Evolutionary conservation across 2,888 invertebrate species (phyloP), one percentile per base, ranked within the genome.

Genomic region (Lycophotia porphyrea): DNA sequence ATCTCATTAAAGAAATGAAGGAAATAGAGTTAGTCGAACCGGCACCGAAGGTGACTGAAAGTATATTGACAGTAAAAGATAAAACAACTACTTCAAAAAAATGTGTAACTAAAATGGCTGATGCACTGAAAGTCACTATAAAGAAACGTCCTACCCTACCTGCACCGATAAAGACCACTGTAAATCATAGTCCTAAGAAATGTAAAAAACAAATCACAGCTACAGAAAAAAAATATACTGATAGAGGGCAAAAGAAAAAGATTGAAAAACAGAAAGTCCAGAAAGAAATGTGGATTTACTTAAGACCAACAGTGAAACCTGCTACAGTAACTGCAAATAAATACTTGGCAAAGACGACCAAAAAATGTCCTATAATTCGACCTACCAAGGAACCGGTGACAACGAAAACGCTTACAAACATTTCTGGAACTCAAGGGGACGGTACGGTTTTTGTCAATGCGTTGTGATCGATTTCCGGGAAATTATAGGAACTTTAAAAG

Each of bases 371-470:
- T 70, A 0, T 2, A 1, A 31, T 49, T 11, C 44, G 8, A 70
- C 49, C 61, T 5, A 36, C 24, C 0, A 58, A 27, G 5, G 8
- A 15, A 34, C 4, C 55, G 18, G 5, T 34, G 13, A 47, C 44
- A 24, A 39, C 15, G 42, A 24, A 34, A 39, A 64, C 21, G 9
- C 15, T 9, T 64, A 7, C 9, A 13, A 15, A 78, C 18, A 0
- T n/a, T 9, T 39, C 31, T 15, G 52, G 5, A 71, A 55, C 34
- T 18, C 31, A 21, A 49, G 39, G 1, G 24, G 15, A 42, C 15
- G 72, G 77, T 77, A 77, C 11, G 34, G 18, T 78, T 55, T 63
- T 31, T n/a, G n/a, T n/a, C n/a, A n/a, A n/a, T n/a, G n/a, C n/a
- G n/a, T n/a, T n/a, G n/a, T n/a, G n/a, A n/a, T n/a, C n/a, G n/a